Base-by-base conservation (phyloP, 2,888 invertebrate genomes). In the Caenorhabditis afra region DNA sequence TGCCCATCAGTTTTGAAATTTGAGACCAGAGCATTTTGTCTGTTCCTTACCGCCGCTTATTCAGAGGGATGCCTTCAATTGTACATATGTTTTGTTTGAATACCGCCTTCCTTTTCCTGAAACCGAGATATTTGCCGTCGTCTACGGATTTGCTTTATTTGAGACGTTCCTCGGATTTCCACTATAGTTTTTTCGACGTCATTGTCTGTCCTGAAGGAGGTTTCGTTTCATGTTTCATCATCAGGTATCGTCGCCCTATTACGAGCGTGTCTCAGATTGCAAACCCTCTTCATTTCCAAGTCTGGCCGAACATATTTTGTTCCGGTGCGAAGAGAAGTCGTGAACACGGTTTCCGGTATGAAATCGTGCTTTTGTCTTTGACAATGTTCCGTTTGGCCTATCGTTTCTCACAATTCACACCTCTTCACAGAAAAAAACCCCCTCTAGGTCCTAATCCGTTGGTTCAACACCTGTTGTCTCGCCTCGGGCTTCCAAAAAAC, bases 391-490 rank as follows among this genome's bases (percentile, higher is more conserved):
- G 55, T 29, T 37, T 10, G 12, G 49, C 16, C 57, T 62, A 55
- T 50, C 50, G 52, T 57, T 59, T 52, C 52, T 16, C 65, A 29
- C 49, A 62, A 64, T 73, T 64, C 64, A 73, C 73, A 73, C 64
- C 64, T 65, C 41, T n/a, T n/a, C n/a, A n/a, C n/a, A n/a, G n/a
- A n/a, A n/a, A n/a, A 49, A 71, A 70, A 61, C 68, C 52, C 52
- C 37, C 52, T 52, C 55, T 44, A 64, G 55, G 49, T 64, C 47
- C 64, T 73, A 73, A 73, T 64, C 73, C 58, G 49, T 73, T 73
- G 50, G 62, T 49, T 73, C 73, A 73, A 73, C 73, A 73, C 64
- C 64, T 62, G 71, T 71, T 57, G 64, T 71, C 64, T n/a, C n/a
- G n/a, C n/a, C n/a, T n/a, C 29, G 29, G 41, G 57, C 44, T 58